Conservation (phyloP, 2,888 invertebrate species). For the Lysandra bellargus region DNA sequence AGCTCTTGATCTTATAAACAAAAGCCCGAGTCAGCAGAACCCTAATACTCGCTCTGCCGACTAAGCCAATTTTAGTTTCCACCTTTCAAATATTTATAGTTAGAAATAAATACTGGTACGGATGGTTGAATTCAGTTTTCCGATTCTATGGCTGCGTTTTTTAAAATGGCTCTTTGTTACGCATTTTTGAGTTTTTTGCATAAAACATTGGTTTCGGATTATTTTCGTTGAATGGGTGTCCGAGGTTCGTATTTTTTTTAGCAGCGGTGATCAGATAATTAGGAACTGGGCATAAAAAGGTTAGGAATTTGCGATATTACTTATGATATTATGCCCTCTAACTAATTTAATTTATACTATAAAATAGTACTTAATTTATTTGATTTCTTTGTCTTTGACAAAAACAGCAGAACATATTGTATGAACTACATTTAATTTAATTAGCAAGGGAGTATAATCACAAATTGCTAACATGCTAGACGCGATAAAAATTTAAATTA, state of each 20-base stretch:
- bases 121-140: conserved; percentile 19
- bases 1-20: conserved; percentile 12
- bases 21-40: conserved; percentile 15
- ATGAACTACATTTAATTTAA: too few species aligned
- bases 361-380: too few species aligned
- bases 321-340: not conserved
- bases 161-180: conserved; percentile 23
- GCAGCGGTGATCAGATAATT: not conserved
- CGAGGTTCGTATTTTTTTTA: not conserved
- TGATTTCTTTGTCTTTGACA: too few species aligned
- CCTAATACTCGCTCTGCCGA: not conserved
- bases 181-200: conserved; percentile 24
- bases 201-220: not conserved
- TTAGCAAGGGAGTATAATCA: too few species aligned
- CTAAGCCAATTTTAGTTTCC: conserved; percentile 18
- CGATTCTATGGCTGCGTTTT: conserved; percentile 17
- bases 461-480: too few species aligned
- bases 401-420: too few species aligned
- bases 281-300: not conserved
- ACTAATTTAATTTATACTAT: too few species aligned
- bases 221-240: not conserved
- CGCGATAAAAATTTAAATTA: too few species aligned
- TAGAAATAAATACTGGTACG: conserved; percentile 20
- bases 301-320: not conserved
- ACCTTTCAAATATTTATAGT: conserved; percentile 23